Evolutionary conservation across 1,140 invertebrate genomes (phyloP).

Genomic region (Brachystomella parvula): DNA sequence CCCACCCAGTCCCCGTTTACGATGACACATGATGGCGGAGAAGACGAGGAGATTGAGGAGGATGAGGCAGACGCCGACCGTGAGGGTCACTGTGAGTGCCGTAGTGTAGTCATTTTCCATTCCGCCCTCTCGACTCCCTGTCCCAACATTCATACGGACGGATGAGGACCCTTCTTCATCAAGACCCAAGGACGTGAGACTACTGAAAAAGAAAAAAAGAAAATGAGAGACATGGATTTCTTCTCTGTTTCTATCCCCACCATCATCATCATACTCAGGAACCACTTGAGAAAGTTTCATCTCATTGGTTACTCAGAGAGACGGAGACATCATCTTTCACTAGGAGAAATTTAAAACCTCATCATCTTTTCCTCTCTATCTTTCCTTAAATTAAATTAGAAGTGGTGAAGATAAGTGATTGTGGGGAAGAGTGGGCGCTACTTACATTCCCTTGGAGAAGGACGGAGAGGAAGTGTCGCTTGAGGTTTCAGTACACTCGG

Average conservation of each 20-base stretch:
- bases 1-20: slow-evolving; percentile 57
- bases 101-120: slow-evolving; percentile 67
- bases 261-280: no score
- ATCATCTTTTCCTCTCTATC: no score
- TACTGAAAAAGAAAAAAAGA: not conserved
- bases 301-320: no score
- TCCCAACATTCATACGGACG: slow-evolving; percentile 8
- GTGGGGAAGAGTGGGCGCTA: not conserved
- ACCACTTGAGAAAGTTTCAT: no score
- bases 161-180: slow-evolving; percentile 6
- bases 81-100: slow-evolving; percentile 82
- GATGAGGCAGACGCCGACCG: slow-evolving; percentile 69
- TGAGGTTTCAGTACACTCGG: slow-evolving; percentile 51
- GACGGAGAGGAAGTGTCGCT: slow-evolving; percentile 25
- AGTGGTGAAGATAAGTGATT: not conserved
- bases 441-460: slow-evolving; percentile 6
- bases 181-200: not conserved
- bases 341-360: no score
- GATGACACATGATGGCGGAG: slow-evolving; percentile 85
- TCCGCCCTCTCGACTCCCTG: slow-evolving; percentile 7
- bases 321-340: no score
- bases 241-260: no score
- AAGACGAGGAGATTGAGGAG: slow-evolving; percentile 89
- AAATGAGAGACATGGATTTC: not conserved
- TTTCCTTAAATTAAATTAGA: not conserved